Evolutionary conservation across 2,113 vertebrate genomes (phyloP).

Genomic region (Phycodurus eques): DNA sequence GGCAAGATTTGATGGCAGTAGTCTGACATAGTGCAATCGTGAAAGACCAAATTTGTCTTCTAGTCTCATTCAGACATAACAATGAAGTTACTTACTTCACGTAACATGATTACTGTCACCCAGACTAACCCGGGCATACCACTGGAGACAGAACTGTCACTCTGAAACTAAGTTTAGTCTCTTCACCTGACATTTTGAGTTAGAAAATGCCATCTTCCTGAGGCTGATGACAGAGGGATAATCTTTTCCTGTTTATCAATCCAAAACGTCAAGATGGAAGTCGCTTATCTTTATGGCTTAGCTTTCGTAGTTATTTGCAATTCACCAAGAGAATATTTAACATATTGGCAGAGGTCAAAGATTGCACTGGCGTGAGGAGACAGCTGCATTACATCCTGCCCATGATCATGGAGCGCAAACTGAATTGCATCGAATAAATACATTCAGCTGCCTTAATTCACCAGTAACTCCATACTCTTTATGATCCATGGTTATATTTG

Average conservation of each 20-base stretch:
- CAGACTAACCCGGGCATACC: neutral
- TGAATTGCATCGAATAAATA: neutral
- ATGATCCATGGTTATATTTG: too few species aligned
- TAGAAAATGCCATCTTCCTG: slow-evolving; percentile 3
- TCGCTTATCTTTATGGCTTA: neutral
- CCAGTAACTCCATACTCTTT: too few species aligned
- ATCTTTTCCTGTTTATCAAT: slow-evolving; percentile 9
- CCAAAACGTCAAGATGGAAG: slow-evolving; percentile 1
- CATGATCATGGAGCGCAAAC: neutral
- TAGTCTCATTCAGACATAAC: neutral
- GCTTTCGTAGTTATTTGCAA: neutral
- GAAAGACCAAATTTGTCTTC: too few species aligned
- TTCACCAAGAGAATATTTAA: slow-evolving; percentile 3
- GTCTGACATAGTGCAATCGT: too few species aligned
- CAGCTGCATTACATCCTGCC: neutral
- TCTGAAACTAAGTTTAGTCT: neutral
- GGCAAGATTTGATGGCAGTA: too few species aligned
- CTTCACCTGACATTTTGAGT: slow-evolving; percentile 5
- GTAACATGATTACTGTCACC: neutral
- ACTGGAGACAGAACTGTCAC: neutral
- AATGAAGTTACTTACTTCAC: neutral
- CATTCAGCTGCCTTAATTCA: too few species aligned
- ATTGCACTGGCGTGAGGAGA: neutral
- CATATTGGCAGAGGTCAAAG: neutral
- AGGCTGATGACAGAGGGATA: neutral